Conservation (phyloP, 2,888 invertebrate genomes). For the Andrena dorsata region DNA sequence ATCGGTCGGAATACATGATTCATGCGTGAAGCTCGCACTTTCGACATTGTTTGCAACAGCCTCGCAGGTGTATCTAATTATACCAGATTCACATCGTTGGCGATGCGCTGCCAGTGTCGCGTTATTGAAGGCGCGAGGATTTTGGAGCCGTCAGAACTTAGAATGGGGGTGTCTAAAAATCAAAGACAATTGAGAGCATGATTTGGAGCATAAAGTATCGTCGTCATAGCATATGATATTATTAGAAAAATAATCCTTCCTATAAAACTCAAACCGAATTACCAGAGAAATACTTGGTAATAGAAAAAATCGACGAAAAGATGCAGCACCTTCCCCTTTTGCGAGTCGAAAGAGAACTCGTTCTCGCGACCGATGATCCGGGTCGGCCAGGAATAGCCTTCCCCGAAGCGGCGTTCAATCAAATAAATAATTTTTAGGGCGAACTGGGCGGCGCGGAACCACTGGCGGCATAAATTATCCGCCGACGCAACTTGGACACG, state of each 20-base stretch:
- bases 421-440: constrained; percentile 81
- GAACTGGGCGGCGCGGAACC: constrained; percentile 78
- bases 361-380: constrained; percentile 56
- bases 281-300: not conserved
- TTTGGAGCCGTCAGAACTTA: not conserved
- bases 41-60: constrained; percentile 70
- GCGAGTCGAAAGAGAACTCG: constrained; percentile 34
- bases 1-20: constrained; percentile 71
- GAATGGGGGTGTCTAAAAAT: not conserved
- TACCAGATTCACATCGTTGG: constrained; percentile 64
- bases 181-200: too few species aligned
- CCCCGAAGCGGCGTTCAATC: constrained; percentile 78
- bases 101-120: constrained; percentile 33
- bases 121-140: constrained; percentile 24
- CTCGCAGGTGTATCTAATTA: constrained; percentile 73
- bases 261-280: too few species aligned
- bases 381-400: constrained; percentile 72
- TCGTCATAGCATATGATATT: too few species aligned
- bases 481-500: constrained; percentile 71
- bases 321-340: constrained; percentile 30
- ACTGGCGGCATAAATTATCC: constrained; percentile 81
- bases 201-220: too few species aligned
- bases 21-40: constrained; percentile 72
- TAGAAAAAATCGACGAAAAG: not conserved
- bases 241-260: too few species aligned